These are phyloP conservation scores for Nothocercus nigrocapillus DNA, from an alignment of 2,113 vertebrate genomes.

Conservation along the genomic window DNA sequence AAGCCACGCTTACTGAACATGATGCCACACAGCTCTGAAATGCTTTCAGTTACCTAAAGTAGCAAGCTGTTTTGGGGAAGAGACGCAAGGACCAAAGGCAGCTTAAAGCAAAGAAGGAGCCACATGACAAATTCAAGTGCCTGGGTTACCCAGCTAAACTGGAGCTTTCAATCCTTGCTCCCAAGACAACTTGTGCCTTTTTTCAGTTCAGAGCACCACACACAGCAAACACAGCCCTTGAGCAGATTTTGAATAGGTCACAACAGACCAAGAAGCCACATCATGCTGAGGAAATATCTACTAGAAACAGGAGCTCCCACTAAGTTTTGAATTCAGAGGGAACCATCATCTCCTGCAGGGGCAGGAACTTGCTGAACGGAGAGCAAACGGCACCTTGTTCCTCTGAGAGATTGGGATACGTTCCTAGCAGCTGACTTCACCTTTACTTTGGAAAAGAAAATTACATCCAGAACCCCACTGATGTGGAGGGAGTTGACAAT, in stretches of 20 bases:
- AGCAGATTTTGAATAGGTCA: neutral
- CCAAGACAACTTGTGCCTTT: neutral
- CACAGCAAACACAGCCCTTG: neutral
- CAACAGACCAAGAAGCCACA: neutral
- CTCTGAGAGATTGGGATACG: neutral
- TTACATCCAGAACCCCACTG: neutral
- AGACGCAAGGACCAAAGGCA: neutral
- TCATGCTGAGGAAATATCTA: neutral
- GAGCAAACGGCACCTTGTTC: neutral
- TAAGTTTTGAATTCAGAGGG: neutral
- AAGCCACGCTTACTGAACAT: neutral
- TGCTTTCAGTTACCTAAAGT: neutral
- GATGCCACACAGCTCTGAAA: accelerated
- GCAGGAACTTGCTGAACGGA: neutral
- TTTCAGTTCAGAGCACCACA: neutral
- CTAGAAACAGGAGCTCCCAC: too few species aligned
- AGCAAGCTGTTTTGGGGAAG: neutral
- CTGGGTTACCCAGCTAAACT: neutral
- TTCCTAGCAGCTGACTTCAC: neutral
- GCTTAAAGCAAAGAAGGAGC: neutral
- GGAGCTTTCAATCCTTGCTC: neutral
- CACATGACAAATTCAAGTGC: neutral
- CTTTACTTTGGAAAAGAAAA: neutral
- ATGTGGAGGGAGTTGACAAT: neutral
- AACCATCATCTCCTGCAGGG: neutral